These are phyloP conservation scores for Listronotus oregonensis DNA, from an alignment of 1,140 invertebrate species.

Conservation along the genomic window DNA sequence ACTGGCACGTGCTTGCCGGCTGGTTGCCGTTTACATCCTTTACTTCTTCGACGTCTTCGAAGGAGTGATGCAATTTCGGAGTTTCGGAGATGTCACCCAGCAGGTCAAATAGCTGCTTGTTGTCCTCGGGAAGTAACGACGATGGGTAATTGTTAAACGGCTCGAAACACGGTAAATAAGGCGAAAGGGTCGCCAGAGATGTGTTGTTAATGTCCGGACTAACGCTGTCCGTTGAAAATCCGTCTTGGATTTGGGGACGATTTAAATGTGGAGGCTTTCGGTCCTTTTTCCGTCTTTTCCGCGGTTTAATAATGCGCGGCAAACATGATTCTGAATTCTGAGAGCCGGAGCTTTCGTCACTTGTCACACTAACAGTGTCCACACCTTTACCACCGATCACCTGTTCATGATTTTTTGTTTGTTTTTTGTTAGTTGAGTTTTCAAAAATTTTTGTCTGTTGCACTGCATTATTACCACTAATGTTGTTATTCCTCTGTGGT, in stretches of 20 bases:
- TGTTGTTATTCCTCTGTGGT: conserved; percentile 44
- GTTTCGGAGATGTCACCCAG: conserved; percentile 43
- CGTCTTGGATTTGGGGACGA: conserved; percentile 51
- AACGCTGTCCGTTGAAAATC: conserved; percentile 56
- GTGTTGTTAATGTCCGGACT: conserved; percentile 55
- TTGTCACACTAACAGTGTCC: conserved; percentile 72
- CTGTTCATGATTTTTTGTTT: conserved; percentile 44
- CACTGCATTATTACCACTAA: conserved; percentile 19
- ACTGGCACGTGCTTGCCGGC: conserved; percentile 69
- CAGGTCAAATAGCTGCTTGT: conserved; percentile 7
- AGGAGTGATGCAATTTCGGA: conserved; percentile 52
- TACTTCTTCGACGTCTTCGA: conserved; percentile 56
- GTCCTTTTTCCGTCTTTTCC: conserved; percentile 88
- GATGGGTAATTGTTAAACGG: conserved; percentile 43
- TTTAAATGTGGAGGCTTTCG: conserved; percentile 65
- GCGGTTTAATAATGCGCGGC: conserved; percentile 84
- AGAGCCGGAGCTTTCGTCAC: conserved; percentile 75
- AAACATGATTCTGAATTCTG: conserved; percentile 76
- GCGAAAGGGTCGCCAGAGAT: neutral
- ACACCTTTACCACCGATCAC: conserved; percentile 54
- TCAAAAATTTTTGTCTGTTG: conserved; percentile 32
- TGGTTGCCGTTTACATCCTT: conserved; percentile 51
- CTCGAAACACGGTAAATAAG: conserved; percentile 29
- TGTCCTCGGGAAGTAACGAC: conserved; percentile 22
- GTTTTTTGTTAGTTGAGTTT: conserved; percentile 42